These are phyloP conservation scores for Megalops atlanticus DNA, from an alignment of 2,113 vertebrate genomes.

Conservation along the genomic window DNA sequence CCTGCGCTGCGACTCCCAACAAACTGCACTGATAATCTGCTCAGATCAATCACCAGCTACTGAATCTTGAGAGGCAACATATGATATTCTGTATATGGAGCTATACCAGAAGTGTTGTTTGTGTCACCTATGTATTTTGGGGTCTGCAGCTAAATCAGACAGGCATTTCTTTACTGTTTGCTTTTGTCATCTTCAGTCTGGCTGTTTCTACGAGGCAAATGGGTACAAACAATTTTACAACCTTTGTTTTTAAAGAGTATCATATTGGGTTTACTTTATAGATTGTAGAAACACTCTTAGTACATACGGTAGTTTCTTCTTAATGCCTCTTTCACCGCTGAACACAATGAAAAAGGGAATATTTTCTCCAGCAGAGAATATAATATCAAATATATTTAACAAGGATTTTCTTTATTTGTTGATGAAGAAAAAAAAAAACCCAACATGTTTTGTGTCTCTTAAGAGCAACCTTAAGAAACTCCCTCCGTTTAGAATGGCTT, in stretches of 20 bases:
- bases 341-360: neutral
- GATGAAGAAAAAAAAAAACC: neutral
- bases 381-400: neutral
- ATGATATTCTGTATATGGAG: neutral
- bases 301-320: neutral
- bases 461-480: neutral
- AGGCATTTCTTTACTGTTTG: neutral
- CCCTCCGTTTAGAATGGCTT: neutral
- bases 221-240: neutral
- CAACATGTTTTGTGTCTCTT: neutral
- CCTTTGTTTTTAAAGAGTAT: no score
- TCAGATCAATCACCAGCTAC: neutral
- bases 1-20: neutral
- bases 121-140: neutral
- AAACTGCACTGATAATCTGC: neutral
- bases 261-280: no score
- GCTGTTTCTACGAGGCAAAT: neutral
- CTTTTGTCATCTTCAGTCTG: neutral
- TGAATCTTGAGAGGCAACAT: neutral
- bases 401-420: neutral
- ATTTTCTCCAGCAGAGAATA: constrained; percentile 16
- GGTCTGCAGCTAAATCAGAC: neutral
- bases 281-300: neutral
- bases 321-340: neutral
- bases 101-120: neutral